These are phyloP conservation scores for Lethenteron camtschaticum DNA, from an alignment of 2,113 vertebrate species.

Conservation along the genomic window DNA sequence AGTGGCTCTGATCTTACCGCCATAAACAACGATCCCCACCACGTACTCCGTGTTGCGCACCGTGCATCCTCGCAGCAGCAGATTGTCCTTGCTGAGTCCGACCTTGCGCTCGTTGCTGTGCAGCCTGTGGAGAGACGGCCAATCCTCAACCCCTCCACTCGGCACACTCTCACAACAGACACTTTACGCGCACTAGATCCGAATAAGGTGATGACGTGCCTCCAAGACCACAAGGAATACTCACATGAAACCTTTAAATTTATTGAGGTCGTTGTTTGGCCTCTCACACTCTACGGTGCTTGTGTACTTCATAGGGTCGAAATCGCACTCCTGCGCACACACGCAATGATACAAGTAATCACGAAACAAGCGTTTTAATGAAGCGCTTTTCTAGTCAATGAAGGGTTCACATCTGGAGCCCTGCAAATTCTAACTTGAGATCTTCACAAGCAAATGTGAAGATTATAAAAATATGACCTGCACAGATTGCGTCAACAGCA, in stretches of 20 bases:
- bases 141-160: too few relatives aligned
- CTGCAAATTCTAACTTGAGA: too few relatives aligned
- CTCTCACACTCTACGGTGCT: constrained; percentile 49
- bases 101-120: constrained; percentile 32
- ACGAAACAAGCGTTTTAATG: too few relatives aligned
- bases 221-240: constrained; percentile 11
- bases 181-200: too few relatives aligned
- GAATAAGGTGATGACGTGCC: too few relatives aligned
- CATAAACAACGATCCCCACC: constrained; percentile 77
- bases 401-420: too few relatives aligned
- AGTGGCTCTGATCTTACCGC: constrained; percentile 28
- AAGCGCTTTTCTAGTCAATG: too few relatives aligned
- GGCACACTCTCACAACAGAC: too few relatives aligned
- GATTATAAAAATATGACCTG: too few relatives aligned
- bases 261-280: constrained; percentile 65
- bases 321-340: constrained; percentile 23
- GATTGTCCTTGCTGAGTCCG: constrained; percentile 53
- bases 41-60: constrained; percentile 84
- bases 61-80: constrained; percentile 77
- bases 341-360: too few relatives aligned
- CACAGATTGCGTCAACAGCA: too few relatives aligned
- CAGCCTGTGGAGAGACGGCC: constrained; percentile 30
- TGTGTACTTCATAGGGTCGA: constrained; percentile 48
- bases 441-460: too few relatives aligned
- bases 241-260: constrained; percentile 89